Evolutionary conservation across 2,888 invertebrate genomes (phyloP), one percentile per base, ranked within the genome.

Genomic region (Odontocerum albicorne): DNA sequence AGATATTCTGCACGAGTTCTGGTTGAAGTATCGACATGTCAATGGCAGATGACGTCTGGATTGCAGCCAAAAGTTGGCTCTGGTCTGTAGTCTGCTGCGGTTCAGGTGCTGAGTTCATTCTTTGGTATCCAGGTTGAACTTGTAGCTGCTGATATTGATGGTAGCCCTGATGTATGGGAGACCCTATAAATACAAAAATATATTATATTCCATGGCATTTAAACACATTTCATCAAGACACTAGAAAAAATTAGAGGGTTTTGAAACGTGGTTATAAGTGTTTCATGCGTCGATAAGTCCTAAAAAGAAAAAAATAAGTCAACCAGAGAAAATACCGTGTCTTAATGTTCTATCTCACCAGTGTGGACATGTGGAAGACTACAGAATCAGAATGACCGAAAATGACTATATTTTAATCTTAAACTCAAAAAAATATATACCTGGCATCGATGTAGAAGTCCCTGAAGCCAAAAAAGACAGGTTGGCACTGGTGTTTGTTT

Each of bases 151-250:
- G 57, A 19, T 46, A 57, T 10, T 68, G 66, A 4, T 69, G 67
- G 60, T 72, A 73, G n/a, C 71, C 69, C 57, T 84, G 80, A 64
- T 80, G 85, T 49, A 83, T 84, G 27, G 85, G 85, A 7, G 85
- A 85, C 55, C 83, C 85, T 83, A 62, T 7, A 67, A 65, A 46
- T 20, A 2, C 21, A 22, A 13, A 3, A n/a, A n/a, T n/a, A n/a
- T n/a, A n/a, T n/a, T n/a, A n/a, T 35, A 12, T 15, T 15, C 13
- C 8, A 2, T 35, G 0, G 73, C 73, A 1, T 71, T 73, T 2
- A 12, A 2, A 19, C 10, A 51, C 17, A 7, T 15, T 35, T 35
- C 16, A 35, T 35, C 16, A 7, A 7, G 35, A n/a, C n/a, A n/a
- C n/a, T n/a, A n/a, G n/a, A n/a, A n/a, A n/a, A n/a, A n/a, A n/a